Evolutionary conservation across 2,113 vertebrate species (phyloP).

Genomic region (Jaculus jaculus): DNA sequence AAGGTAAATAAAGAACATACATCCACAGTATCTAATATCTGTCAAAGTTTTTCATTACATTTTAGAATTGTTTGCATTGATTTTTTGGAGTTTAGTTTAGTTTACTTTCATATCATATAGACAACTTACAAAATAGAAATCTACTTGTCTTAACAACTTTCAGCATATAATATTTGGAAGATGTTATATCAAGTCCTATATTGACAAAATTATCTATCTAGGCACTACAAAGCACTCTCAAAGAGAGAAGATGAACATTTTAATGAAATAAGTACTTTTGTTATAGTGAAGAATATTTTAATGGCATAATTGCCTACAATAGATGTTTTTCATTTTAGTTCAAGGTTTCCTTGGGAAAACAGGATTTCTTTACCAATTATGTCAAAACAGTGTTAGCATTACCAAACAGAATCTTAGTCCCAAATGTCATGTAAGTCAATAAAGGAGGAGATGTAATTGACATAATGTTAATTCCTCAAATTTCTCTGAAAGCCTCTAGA

Average conservation of each 20-base stretch:
- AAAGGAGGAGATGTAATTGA: background rate
- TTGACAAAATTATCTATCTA: background rate
- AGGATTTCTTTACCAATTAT: background rate
- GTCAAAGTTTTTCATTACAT: background rate
- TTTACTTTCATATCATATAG: background rate
- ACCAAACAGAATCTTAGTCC: background rate
- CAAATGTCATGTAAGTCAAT: slow-evolving; percentile 27
- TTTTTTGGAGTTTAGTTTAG: background rate
- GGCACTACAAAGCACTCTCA: background rate
- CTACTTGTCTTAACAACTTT: background rate
- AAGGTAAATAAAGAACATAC: background rate
- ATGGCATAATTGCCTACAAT: background rate
- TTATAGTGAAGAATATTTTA: background rate
- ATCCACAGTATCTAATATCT: background rate
- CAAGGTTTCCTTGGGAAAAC: slow-evolving; percentile 6
- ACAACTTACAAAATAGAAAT: background rate
- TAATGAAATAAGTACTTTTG: background rate
- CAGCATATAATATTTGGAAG: background rate
- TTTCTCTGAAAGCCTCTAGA: slow-evolving; percentile 24
- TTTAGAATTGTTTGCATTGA: background rate
- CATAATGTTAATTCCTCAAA: slow-evolving; percentile 31
- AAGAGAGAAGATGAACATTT: background rate
- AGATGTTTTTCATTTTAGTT: slow-evolving; percentile 6
- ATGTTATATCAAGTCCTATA: background rate
- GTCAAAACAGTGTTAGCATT: background rate